A percentile compares a stretch with the other conserved stretches of the same genome.
These are phyloP conservation scores for Herpetotheres cachinnans DNA, from an alignment of 2,113 vertebrate species.

Conservation along the genomic window DNA sequence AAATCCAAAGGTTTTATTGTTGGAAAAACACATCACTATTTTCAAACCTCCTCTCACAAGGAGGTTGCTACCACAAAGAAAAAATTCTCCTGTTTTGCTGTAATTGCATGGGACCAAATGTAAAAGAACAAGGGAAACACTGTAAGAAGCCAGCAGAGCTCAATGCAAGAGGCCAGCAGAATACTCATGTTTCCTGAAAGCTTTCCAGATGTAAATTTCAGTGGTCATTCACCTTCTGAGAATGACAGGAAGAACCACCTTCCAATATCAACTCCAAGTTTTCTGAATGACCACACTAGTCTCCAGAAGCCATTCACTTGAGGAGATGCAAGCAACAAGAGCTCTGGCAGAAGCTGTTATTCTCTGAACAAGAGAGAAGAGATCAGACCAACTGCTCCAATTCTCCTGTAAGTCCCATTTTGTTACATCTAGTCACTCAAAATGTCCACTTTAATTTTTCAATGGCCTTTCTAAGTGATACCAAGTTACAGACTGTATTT, in stretches of 20 bases:
- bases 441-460: background rate
- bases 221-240: background rate
- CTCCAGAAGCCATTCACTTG: background rate
- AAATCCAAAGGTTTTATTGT: background rate
- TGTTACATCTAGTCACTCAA: background rate
- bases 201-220: background rate
- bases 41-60: background rate
- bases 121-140: background rate
- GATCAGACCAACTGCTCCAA: background rate
- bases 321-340: background rate
- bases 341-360: background rate
- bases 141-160: background rate
- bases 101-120: background rate
- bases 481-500: background rate
- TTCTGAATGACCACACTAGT: background rate
- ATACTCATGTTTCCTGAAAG: background rate
- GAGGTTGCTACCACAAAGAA: background rate
- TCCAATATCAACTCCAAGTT: background rate
- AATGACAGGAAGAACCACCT: background rate
- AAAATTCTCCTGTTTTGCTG: background rate
- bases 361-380: background rate
- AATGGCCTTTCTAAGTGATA: background rate
- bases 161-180: background rate
- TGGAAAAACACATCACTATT: background rate
- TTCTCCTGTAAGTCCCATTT: background rate